These are phyloP conservation scores for Circaetus gallicus DNA, from an alignment of 2,113 vertebrate species.

Conservation along the genomic window DNA sequence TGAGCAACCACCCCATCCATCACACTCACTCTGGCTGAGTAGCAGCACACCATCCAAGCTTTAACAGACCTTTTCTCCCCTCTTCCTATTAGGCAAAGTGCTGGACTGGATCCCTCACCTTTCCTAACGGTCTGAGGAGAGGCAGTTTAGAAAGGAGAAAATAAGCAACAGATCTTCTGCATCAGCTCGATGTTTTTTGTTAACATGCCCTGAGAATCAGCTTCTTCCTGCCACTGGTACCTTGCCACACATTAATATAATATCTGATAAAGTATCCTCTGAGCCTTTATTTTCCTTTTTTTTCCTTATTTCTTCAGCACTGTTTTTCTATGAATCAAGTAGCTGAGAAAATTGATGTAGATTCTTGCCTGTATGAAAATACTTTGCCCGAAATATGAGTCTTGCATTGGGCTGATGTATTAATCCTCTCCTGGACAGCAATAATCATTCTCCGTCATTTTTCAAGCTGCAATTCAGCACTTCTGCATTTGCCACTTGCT, in stretches of 20 bases:
- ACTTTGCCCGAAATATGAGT: not conserved
- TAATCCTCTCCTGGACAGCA: constrained; percentile 30
- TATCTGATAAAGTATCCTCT: not conserved
- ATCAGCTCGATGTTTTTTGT: not conserved
- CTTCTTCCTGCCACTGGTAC: not conserved
- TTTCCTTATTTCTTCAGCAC: not conserved
- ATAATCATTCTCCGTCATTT: constrained; percentile 7
- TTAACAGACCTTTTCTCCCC: not conserved
- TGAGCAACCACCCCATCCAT: constrained; percentile 49
- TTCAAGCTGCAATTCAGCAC: constrained; percentile 18
- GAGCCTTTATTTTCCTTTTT: not conserved
- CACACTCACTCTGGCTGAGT: not conserved
- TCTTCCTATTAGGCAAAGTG: not conserved
- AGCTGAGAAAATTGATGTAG: not conserved
- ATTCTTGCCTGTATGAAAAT: constrained; percentile 1
- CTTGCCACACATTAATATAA: not conserved
- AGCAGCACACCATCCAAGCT: not conserved
- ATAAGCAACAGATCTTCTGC: not conserved
- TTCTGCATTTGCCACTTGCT: not conserved
- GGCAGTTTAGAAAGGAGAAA: not conserved
- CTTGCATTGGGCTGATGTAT: not conserved
- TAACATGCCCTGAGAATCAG: not conserved
- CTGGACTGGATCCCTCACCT: not conserved
- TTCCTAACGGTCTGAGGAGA: not conserved
- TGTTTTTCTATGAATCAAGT: not conserved